Evolutionary conservation across 2,113 vertebrate genomes (phyloP), one percentile per base, ranked within the genome.

Genomic region (Parotia lawesii): DNA sequence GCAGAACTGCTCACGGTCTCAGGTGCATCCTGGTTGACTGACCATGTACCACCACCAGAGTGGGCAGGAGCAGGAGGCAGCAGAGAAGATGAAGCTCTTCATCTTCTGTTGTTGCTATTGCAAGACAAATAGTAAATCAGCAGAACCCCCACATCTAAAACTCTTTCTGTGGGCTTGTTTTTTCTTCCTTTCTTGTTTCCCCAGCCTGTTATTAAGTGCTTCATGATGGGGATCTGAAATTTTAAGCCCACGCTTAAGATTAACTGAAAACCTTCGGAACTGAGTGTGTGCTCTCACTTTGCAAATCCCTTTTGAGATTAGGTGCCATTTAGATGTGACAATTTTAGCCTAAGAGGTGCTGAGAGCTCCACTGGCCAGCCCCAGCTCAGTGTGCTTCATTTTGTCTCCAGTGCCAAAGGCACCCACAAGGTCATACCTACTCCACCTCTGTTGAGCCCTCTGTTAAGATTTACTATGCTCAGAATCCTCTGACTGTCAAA

Each of bases 181-280:
- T 61, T 40, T 5, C 15, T 86, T 65, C n/a, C 60, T 74, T 80
- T 73, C 21, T 65, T 73, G 40, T 51, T 88, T 12, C 15, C 40
- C 24, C 11, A 45, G 61, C 70, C 57, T 87, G 28, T 79, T 73
- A 53, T 27, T 87, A 79, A 83, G 38, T 50, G 22, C 20, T 76
- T 7, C 54, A 23, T 3, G 2, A 35, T 21, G 24, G 11, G 64
- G 35, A 66, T 35, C 35, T 74, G 86, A 83, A 92, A 54, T 92
- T 90, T 54, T 87, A 67, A 94, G 45, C 29, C 45, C 48, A 17
- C 60, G 51, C 20, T 80, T 72, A n/a, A 79, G 81, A 65, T 94
- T 42, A 85, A n/a, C 47, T 64, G 87, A 22, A 85, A 76, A 25
- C 48, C 31, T 50, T 61, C 25, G 23, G 60, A 12, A 18, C 4